Evolutionary conservation across 1,140 invertebrate species (phyloP).

Genomic region (Procambarus virginalis): DNA sequence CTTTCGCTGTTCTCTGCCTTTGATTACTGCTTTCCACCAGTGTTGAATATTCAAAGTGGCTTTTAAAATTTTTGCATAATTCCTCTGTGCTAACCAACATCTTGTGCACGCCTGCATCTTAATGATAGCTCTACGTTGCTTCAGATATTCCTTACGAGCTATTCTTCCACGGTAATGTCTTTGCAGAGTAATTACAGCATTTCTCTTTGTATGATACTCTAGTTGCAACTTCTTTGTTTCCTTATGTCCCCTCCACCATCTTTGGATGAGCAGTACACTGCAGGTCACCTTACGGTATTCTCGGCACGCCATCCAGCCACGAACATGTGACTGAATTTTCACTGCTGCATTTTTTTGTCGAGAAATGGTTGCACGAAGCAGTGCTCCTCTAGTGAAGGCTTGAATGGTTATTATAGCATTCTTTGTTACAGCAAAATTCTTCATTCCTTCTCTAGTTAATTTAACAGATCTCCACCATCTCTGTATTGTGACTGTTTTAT

Average conservation of each 20-base stretch:
- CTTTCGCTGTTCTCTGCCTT: background rate
- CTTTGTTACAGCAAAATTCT: background rate
- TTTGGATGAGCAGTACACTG: slow-evolving; percentile 24
- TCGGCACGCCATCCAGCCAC: background rate
- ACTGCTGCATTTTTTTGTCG: slow-evolving; percentile 1
- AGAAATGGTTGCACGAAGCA: slow-evolving; percentile 4
- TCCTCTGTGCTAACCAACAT: slow-evolving; percentile 20
- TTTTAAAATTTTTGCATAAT: slow-evolving; percentile 2
- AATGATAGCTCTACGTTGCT: slow-evolving; percentile 6
- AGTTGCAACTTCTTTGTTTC: background rate
- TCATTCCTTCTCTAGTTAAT: slow-evolving; percentile 19
- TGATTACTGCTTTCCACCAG: slow-evolving; percentile 33
- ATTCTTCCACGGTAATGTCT: background rate
- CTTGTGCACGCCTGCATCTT: background rate
- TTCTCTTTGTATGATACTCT: slow-evolving; percentile 12
- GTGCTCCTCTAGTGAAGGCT: slow-evolving; percentile 1
- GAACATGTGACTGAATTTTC: slow-evolving; percentile 13
- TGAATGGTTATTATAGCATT: slow-evolving; percentile 33
- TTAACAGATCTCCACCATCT: slow-evolving; percentile 34
- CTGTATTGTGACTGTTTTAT: slow-evolving; percentile 11
- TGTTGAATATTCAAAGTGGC: slow-evolving; percentile 13
- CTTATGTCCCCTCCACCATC: slow-evolving; percentile 7
- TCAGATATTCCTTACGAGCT: background rate
- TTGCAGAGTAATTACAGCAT: slow-evolving; percentile 23
- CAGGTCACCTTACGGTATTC: background rate